Evolutionary conservation across 30 jellyfish, hydroid and myxozoan species (phyloP).

Genomic region (Rhopilema esculentum): DNA sequence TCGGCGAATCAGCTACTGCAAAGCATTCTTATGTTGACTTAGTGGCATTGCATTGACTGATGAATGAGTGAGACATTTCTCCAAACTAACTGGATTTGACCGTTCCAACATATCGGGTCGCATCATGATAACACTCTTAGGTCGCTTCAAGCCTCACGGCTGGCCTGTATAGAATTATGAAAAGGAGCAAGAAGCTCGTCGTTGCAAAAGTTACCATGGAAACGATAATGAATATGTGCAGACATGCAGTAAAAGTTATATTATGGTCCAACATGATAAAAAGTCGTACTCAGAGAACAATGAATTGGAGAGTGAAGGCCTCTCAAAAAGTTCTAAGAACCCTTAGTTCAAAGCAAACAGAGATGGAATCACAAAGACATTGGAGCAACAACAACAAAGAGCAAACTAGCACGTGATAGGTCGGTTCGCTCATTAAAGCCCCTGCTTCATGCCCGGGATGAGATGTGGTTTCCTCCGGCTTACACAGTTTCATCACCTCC

Average conservation of each 20-base stretch:
- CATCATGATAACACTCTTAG: no score
- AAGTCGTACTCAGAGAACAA: neutral
- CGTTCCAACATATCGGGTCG: no score
- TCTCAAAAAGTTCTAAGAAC: neutral
- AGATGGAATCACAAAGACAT: neutral
- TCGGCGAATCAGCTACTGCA: no score
- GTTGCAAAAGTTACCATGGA: no score
- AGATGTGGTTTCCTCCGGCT: conserved; percentile 58
- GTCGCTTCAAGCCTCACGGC: no score
- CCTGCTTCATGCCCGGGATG: conserved; percentile 35
- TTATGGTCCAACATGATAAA: neutral
- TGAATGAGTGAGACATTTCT: no score
- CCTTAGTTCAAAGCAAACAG: neutral
- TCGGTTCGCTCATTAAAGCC: conserved; percentile 22
- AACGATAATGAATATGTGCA: neutral
- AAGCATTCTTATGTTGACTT: no score
- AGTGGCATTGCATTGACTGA: no score
- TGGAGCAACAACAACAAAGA: neutral
- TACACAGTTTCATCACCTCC: conserved; percentile 44
- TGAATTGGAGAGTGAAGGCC: neutral
- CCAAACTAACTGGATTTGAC: no score
- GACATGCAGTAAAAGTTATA: neutral
- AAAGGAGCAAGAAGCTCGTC: no score
- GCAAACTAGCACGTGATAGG: conserved; percentile 37
- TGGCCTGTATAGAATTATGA: no score